phyloP scores from a whole-genome alignment of 2,888 invertebrate genomes.

The Drosophila engyochracea region DNA sequence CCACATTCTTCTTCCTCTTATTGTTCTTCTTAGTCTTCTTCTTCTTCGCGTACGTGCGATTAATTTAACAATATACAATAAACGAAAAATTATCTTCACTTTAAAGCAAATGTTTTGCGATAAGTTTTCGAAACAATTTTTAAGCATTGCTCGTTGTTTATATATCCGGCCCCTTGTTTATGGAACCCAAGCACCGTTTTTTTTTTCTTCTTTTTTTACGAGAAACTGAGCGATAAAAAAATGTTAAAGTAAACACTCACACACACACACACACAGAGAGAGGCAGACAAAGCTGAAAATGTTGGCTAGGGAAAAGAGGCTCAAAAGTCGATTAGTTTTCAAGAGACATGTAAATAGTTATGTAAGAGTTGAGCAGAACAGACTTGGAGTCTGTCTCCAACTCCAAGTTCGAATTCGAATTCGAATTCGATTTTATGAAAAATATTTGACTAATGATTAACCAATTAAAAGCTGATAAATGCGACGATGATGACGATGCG shows the following conservation, averaged over 20 bases:
- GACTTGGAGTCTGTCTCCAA: neutral
- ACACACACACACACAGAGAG: neutral
- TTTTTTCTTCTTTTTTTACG: neutral
- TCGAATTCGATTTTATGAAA: constrained; percentile 41
- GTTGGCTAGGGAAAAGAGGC: neutral
- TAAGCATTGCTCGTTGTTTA: constrained; percentile 22
- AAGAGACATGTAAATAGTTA: constrained; percentile 28
- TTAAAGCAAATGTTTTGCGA: constrained; percentile 12
- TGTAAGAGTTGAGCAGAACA: constrained; percentile 37
- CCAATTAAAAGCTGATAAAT: constrained; percentile 73
- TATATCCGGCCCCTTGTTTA: constrained; percentile 48
- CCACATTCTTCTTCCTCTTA: neutral
- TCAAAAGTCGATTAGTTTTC: constrained; percentile 1
- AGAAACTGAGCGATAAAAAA: constrained; percentile 15
- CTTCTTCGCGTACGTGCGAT: constrained; percentile 10
- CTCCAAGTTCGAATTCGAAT: neutral
- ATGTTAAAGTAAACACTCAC: constrained; percentile 1
- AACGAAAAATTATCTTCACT: constrained; percentile 7
- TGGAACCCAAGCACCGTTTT: constrained; percentile 21
- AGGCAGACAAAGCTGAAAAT: neutral
- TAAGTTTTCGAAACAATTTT: constrained; percentile 36
- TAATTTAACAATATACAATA: constrained; percentile 7
- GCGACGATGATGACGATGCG: constrained; percentile 11
- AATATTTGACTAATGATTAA: constrained; percentile 78
- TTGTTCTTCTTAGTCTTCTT: neutral